Evolutionary conservation across 1,140 invertebrate species (phyloP).

Genomic region (Bradysia coprophila): DNA sequence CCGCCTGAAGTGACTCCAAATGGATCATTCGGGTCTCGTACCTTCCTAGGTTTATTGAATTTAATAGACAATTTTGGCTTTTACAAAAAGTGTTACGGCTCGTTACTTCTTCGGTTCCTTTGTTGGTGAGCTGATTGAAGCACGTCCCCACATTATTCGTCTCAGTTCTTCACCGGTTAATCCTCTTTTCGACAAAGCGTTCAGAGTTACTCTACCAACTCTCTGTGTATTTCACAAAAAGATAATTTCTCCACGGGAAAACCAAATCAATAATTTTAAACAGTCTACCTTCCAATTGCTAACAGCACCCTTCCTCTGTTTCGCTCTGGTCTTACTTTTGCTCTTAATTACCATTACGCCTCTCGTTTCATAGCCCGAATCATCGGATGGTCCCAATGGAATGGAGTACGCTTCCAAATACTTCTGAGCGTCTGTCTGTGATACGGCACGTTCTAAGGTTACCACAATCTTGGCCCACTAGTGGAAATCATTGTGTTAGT

Average conservation of each 20-base stretch:
- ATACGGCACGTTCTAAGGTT: constrained; percentile 80
- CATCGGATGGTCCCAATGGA: constrained; percentile 66
- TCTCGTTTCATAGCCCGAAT: constrained; percentile 60
- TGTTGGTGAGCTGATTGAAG: constrained; percentile 68
- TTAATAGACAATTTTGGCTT: no score
- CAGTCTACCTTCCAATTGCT: constrained; percentile 89
- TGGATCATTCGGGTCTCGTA: constrained; percentile 21
- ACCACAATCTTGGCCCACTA: constrained; percentile 98
- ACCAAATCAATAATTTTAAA: no score
- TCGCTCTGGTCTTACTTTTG: constrained; percentile 88
- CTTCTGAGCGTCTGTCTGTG: constrained; percentile 68
- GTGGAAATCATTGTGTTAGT: no score
- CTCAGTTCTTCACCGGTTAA: constrained; percentile 74
- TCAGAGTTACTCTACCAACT: constrained; percentile 73
- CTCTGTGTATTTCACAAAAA: no score
- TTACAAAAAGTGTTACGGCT: no score
- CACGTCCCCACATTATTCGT: constrained; percentile 72
- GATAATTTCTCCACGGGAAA: no score
- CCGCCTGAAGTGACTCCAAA: constrained; percentile 15
- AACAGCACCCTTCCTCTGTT: constrained; percentile 90
- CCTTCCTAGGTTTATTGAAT: no score
- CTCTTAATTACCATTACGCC: constrained; percentile 97
- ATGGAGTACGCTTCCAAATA: constrained; percentile 93
- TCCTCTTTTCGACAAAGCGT: constrained; percentile 57
- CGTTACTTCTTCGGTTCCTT: constrained; percentile 40